Percentiles rank a stretch among this genome's conserved stretches.
These are phyloP conservation scores for Mythimna vitellina DNA, from an alignment of 2,888 invertebrate species.

Conservation along the genomic window DNA sequence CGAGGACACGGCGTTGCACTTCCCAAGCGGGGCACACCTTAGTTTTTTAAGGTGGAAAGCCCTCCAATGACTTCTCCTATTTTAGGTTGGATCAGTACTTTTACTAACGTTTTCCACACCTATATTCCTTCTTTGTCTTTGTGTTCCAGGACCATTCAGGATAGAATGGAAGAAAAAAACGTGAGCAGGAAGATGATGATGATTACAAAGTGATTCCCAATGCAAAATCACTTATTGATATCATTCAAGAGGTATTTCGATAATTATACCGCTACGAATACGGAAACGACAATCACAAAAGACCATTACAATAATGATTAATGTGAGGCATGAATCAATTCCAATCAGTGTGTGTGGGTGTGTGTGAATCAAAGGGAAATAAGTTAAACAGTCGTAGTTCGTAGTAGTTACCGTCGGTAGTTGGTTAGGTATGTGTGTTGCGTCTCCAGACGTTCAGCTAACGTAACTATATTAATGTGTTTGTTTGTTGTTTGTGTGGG, in stretches of 20 bases:
- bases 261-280: neutral
- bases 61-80: no score
- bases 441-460: conserved; percentile 39
- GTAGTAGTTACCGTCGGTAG: neutral
- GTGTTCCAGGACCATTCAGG: no score
- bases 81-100: no score
- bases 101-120: no score
- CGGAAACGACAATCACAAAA: conserved; percentile 13
- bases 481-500: conserved; percentile 38
- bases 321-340: conserved; percentile 30
- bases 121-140: no score
- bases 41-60: no score
- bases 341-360: conserved; percentile 32
- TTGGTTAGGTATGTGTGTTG: conserved; percentile 21
- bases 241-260: neutral
- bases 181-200: no score
- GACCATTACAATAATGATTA: conserved; percentile 27
- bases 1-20: no score
- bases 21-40: no score
- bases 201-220: no score
- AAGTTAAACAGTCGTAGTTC: conserved; percentile 16
- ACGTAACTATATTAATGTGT: conserved; percentile 57
- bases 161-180: no score
- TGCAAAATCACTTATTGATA: neutral
- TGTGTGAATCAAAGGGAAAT: conserved; percentile 45